Evolutionary conservation across 2,797 vertebrate species (phyloP), one percentile per base, ranked within the genome.

Genomic region (Rhabdophis nuchalis): DNA sequence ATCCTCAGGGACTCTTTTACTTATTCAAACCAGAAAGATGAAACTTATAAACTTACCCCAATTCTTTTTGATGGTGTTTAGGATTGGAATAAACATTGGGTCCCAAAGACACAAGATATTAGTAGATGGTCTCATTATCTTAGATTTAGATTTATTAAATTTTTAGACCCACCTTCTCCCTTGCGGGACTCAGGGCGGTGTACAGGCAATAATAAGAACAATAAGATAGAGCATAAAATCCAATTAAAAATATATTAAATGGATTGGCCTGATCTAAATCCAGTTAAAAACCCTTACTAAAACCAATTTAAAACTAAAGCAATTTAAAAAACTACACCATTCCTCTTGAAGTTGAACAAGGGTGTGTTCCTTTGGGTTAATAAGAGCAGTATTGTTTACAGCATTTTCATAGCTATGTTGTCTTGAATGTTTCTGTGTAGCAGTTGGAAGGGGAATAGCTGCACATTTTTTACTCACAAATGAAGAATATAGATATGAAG

Each of bases 11-110:
- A 64, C 61, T n/a, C n/a, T 64, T 68, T 32, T 68, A 68, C 14
- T 14, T 95, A 93, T 11, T 95, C 77, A 92, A 91, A 86, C 54
- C 94, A 88, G 52, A 89, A 50, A 92, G 87, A 92, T 94, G 93
- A 93, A 16, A 92, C 85, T 90, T 89, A 93, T 85, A 77, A 77
- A 90, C 90, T 18, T 87, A 54, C 29, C 4, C 90, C 89, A 91
- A 53, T 1, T 92, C 32, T 72, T 27, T 53, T 87, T 52, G 23
- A 90, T 36, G 53, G 6, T 94, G 92, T 88, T 88, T 91, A 87
- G 93, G 46, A 46, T 54, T 86, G 36, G 13, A 6, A 20, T 58
- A 53, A 16, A 20, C 23, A 53, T 77, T 52, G 89, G 53, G 16
- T 3, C 18, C 85, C 58, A 77, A 68, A 89, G 18, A 46, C 12